Percentiles rank a stretch among this genome's conserved stretches.
These are phyloP conservation scores for Willisornis vidua DNA, from an alignment of 2,113 vertebrate species.

Conservation along the genomic window DNA sequence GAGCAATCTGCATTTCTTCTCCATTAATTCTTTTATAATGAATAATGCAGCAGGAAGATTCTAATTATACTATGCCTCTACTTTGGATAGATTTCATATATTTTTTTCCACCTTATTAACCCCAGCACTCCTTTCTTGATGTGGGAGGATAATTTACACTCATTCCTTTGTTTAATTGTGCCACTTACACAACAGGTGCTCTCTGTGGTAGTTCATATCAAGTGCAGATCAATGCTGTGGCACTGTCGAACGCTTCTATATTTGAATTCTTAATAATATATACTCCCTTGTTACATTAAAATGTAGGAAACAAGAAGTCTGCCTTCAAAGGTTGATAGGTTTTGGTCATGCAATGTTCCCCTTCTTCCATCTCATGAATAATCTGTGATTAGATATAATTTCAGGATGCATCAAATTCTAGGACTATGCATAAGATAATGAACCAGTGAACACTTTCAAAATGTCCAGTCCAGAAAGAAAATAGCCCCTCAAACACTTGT, in stretches of 20 bases:
- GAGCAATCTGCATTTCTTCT: constrained; percentile 23
- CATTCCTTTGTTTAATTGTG: constrained; percentile 38
- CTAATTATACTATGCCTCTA: constrained; percentile 46
- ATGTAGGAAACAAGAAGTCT: not conserved
- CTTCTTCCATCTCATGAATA: not conserved
- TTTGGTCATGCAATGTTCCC: not conserved
- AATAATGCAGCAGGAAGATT: constrained; percentile 24
- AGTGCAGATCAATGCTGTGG: not conserved
- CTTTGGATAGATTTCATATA: constrained; percentile 34
- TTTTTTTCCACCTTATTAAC: constrained; percentile 63
- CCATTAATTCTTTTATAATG: constrained; percentile 22
- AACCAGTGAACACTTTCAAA: not conserved
- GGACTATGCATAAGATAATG: not conserved
- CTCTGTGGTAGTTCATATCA: not conserved
- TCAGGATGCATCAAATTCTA: not conserved
- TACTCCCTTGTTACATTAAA: not conserved
- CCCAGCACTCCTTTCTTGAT: not conserved
- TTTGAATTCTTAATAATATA: constrained; percentile 12
- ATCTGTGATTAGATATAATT: not conserved
- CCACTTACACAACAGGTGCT: constrained; percentile 46
- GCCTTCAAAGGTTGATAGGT: not conserved
- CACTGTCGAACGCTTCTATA: not conserved
- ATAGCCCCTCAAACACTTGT: not conserved
- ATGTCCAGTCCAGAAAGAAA: not conserved
- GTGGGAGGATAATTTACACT: constrained; percentile 30